phyloP scores from a whole-genome alignment of 92 coral and sea anemone species.

The Epizoanthus scotinus region DNA sequence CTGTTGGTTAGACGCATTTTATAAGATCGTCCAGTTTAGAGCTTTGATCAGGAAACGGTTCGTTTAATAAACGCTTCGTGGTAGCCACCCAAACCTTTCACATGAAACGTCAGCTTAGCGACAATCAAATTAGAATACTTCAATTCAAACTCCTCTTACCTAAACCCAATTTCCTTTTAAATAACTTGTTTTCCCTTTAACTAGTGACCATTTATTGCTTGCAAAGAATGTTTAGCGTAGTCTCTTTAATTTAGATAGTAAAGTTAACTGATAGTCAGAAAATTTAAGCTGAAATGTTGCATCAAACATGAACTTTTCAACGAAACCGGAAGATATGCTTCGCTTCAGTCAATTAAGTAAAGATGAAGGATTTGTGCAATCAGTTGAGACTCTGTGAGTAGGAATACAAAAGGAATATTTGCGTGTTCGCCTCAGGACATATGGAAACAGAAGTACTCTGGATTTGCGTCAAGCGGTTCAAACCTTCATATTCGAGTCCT shows the following conservation, averaged over 20 bases:
- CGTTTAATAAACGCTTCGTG: background rate
- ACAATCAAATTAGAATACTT: background rate
- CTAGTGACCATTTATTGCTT: background rate
- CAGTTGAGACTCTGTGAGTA: slow-evolving; percentile 36
- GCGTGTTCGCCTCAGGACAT: slow-evolving; percentile 36
- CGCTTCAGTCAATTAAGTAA: slow-evolving; percentile 46
- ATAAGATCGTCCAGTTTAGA: background rate
- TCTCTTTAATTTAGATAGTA: background rate
- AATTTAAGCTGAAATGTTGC: slow-evolving; percentile 16
- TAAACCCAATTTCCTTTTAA: background rate
- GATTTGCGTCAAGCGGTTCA: slow-evolving; percentile 25
- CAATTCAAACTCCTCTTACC: slow-evolving; percentile 10
- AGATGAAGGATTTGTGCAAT: slow-evolving; percentile 41
- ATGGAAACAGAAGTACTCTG: slow-evolving; percentile 17
- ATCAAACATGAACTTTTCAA: slow-evolving; percentile 17
- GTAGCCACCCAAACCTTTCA: background rate
- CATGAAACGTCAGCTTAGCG: background rate
- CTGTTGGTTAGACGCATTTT: background rate
- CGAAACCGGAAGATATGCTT: slow-evolving; percentile 38
- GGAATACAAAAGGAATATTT: slow-evolving; percentile 27
- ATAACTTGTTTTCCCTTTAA: background rate
- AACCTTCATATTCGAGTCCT: slow-evolving; percentile 27
- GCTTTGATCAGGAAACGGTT: background rate
- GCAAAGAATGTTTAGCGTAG: background rate
- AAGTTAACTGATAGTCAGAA: background rate